Conservation (phyloP, 2,113 vertebrate species). For the Tricholaema leucomelas region DNA sequence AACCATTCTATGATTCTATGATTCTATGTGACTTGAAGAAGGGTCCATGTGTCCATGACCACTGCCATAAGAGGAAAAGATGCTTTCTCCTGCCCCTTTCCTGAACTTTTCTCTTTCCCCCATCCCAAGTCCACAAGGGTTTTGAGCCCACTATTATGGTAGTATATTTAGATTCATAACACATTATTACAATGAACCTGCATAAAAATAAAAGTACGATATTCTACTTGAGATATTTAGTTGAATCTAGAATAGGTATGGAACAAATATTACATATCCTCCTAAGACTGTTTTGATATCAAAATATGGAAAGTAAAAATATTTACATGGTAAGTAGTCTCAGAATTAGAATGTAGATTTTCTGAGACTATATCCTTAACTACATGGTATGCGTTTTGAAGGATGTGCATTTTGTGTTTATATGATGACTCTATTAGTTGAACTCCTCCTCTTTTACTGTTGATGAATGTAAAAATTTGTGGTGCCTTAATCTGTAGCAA, state of each 20-base stretch:
- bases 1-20: no score
- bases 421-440: fast-evolving
- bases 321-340: not conserved
- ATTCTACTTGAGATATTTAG: not conserved
- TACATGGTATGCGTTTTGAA: not conserved
- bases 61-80: no score
- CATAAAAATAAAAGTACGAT: fast-evolving
- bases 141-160: no score
- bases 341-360: not conserved
- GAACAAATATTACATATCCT: fast-evolving
- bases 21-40: no score
- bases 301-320: not conserved
- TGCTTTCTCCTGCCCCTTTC: no score
- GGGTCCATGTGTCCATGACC: no score
- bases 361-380: not conserved
- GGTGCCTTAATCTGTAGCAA: fast-evolving
- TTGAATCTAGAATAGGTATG: not conserved
- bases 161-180: not conserved
- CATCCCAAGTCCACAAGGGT: no score
- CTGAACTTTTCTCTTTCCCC: no score
- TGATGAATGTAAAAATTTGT: not conserved
- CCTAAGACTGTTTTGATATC: not conserved
- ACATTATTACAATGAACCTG: not conserved
- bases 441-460: not conserved
- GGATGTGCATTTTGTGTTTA: not conserved